phyloP scores from a whole-genome alignment of 2,797 vertebrate species.

The Hippocampus kuda region DNA sequence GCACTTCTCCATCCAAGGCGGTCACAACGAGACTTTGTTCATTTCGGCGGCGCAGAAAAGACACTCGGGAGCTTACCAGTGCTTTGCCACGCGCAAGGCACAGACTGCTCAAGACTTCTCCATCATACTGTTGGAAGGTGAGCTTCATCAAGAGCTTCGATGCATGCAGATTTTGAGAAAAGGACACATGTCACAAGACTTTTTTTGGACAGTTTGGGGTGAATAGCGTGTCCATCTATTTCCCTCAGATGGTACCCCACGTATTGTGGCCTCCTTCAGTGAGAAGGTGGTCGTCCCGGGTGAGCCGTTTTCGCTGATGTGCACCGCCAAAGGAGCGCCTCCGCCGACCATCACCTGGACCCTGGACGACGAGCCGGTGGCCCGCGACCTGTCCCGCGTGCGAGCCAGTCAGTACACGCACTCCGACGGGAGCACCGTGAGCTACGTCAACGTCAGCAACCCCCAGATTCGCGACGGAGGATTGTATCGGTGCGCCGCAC shows the following conservation, averaged over 20 bases:
- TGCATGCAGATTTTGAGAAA: not conserved
- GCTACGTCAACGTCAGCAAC: slow-evolving; percentile 90
- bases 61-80: slow-evolving; percentile 96
- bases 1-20: slow-evolving; percentile 92
- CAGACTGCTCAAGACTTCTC: slow-evolving; percentile 96
- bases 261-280: slow-evolving; percentile 93
- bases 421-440: slow-evolving; percentile 89
- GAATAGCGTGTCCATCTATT: not conserved
- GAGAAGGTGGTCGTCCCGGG: slow-evolving; percentile 94
- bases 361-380: slow-evolving; percentile 88
- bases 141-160: slow-evolving; percentile 12
- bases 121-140: slow-evolving; percentile 87
- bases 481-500: slow-evolving; percentile 95
- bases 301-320: slow-evolving; percentile 95
- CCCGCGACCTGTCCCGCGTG: slow-evolving; percentile 77
- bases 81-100: slow-evolving; percentile 87
- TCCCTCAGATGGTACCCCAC: slow-evolving; percentile 83
- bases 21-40: slow-evolving; percentile 93
- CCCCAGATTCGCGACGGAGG: slow-evolving; percentile 96
- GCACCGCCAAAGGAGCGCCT: slow-evolving; percentile 89
- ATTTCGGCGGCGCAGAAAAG: slow-evolving; percentile 93
- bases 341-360: slow-evolving; percentile 95
- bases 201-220: not conserved
- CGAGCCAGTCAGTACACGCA: slow-evolving; percentile 92
- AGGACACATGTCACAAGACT: not conserved